Conservation (phyloP, 2,888 invertebrate species). For the Petrolisthes manimaculis region DNA sequence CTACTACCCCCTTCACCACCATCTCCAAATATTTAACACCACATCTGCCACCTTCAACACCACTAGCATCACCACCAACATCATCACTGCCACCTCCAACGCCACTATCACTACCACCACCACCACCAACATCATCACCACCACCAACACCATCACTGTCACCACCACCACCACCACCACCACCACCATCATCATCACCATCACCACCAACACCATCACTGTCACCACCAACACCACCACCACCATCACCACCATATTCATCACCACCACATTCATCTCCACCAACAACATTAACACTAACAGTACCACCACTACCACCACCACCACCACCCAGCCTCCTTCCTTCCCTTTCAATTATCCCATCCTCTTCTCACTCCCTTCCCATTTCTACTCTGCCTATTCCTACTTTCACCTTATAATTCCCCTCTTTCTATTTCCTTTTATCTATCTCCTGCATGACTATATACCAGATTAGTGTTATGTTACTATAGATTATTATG, state of each 20-base stretch:
- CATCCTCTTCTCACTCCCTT: conserved; percentile 4
- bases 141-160: too few relatives aligned
- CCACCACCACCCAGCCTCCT: background rate
- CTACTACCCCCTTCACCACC: too few relatives aligned
- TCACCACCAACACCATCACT: background rate
- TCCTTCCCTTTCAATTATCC: conserved; percentile 13
- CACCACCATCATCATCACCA: background rate
- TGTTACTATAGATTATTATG: too few relatives aligned
- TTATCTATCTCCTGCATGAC: background rate
- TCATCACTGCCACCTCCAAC: background rate
- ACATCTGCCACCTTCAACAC: background rate
- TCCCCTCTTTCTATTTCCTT: background rate
- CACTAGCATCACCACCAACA: background rate
- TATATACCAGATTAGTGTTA: too few relatives aligned
- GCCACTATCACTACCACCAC: too few relatives aligned
- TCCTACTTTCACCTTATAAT: background rate
- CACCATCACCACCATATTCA: background rate
- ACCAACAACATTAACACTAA: background rate
- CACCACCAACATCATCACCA: too few relatives aligned
- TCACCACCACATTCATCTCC: background rate
- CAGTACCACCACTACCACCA: too few relatives aligned
- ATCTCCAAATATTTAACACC: background rate
- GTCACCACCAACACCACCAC: background rate
- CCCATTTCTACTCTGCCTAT: background rate
- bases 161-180: background rate